Conservation (phyloP, 2,113 vertebrate species). For the Podarcis cretensis region DNA sequence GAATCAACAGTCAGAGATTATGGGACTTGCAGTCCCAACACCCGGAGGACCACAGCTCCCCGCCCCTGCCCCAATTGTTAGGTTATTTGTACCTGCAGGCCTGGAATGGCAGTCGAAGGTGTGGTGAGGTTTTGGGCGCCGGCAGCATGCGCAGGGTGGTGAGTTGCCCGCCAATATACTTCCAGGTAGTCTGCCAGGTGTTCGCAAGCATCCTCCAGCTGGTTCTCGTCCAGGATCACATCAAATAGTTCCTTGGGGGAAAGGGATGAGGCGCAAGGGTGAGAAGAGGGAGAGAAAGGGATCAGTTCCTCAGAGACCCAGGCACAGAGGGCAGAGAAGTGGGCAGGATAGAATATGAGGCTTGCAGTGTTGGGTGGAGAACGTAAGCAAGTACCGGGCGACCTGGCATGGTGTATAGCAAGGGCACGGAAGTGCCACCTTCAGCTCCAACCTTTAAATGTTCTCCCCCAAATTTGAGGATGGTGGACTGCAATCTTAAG, state of each 20-base stretch:
- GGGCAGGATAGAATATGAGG: not conserved
- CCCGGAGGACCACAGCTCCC: too few species aligned
- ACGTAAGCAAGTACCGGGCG: not conserved
- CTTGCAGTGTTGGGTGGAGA: not conserved
- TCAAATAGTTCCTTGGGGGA: constrained; percentile 91
- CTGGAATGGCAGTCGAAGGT: constrained; percentile 85
- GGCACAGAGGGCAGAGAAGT: not conserved
- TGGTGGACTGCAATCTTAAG: not conserved
- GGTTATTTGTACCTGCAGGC: constrained; percentile 84
- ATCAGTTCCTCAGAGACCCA: not conserved
- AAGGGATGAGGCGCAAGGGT: not conserved
- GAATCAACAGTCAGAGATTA: too few species aligned
- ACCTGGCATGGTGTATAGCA: not conserved
- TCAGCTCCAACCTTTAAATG: not conserved
- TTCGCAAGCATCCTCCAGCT: constrained; percentile 93
- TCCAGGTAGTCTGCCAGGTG: constrained; percentile 94
- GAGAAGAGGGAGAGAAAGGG: not conserved
- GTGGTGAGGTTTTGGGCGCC: constrained; percentile 82
- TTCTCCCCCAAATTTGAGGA: not conserved
- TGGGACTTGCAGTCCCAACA: too few species aligned
- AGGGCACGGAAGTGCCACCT: not conserved
- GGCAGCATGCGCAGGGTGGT: constrained; percentile 85
- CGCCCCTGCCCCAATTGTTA: too few species aligned
- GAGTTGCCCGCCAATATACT: constrained; percentile 94
- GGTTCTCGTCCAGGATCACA: constrained; percentile 96